A percentile compares a stretch with the other conserved stretches of the same genome.
These are phyloP conservation scores for Drepana falcataria DNA, from an alignment of 2,888 invertebrate species.

Conservation along the genomic window DNA sequence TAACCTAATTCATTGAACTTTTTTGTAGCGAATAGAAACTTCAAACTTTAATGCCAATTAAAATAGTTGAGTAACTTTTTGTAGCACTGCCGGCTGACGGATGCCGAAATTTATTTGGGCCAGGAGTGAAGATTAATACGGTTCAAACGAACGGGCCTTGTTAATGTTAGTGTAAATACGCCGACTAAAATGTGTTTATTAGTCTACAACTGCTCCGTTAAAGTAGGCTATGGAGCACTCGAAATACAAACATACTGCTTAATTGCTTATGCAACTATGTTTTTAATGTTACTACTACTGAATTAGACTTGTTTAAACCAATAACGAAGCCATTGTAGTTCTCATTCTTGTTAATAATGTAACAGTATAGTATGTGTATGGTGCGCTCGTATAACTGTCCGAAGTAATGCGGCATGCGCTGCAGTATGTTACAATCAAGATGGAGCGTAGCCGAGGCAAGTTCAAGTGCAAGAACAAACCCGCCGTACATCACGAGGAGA, in stretches of 20 bases:
- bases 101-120: conserved; percentile 63
- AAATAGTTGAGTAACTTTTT: conserved; percentile 72
- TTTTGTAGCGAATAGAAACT: conserved; percentile 49
- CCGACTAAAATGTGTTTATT: conserved; percentile 63
- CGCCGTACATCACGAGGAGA: conserved; percentile 49
- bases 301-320: conserved; percentile 23
- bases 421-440: conserved; percentile 37
- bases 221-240: conserved; percentile 42
- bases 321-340: conserved; percentile 30
- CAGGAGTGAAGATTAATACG: conserved; percentile 62
- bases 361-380: conserved; percentile 3
- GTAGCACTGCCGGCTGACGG: conserved; percentile 53
- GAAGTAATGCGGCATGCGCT: conserved; percentile 20
- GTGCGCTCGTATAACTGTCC: conserved; percentile 12
- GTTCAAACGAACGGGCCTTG: conserved; percentile 56
- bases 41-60: conserved; percentile 71
- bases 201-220: conserved; percentile 44
- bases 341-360: neutral
- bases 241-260: conserved; percentile 54
- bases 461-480: conserved; percentile 62
- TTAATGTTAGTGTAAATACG: conserved; percentile 62
- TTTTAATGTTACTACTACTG: conserved; percentile 30
- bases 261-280: conserved; percentile 52
- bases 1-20: conserved; percentile 54
- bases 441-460: conserved; percentile 39